These are phyloP conservation scores for Napeogenes inachia DNA, from an alignment of 2,888 invertebrate genomes.

Conservation along the genomic window DNA sequence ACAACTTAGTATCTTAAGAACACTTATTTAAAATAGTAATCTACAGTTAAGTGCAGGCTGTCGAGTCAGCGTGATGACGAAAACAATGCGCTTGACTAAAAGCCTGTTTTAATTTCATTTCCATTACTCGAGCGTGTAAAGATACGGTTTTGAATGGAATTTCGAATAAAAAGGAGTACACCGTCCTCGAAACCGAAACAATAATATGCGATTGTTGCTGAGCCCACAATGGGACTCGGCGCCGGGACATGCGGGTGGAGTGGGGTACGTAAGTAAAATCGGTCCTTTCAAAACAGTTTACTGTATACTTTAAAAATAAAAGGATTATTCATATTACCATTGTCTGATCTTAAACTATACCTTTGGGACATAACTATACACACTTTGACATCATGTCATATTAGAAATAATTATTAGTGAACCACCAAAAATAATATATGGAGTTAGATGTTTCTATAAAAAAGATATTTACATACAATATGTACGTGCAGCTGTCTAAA, in stretches of 20 bases:
- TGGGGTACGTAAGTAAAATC: conserved; percentile 68
- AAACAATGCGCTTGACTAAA: conserved; percentile 57
- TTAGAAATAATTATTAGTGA: too few species aligned
- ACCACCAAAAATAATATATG: too few species aligned
- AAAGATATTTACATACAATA: too few species aligned
- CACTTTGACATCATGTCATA: neutral
- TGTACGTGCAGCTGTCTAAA: neutral
- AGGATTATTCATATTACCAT: conserved; percentile 42
- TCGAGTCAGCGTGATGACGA: conserved; percentile 24
- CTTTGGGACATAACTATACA: conserved; percentile 30
- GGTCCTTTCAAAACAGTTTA: conserved; percentile 76
- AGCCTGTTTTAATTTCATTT: conserved; percentile 70
- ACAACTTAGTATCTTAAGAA: conserved; percentile 11
- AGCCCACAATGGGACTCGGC: conserved; percentile 61
- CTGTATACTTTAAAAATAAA: conserved; percentile 67
- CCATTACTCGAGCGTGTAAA: conserved; percentile 64
- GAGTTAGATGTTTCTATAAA: too few species aligned
- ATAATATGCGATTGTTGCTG: conserved; percentile 73
- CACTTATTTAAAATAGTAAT: conserved; percentile 23
- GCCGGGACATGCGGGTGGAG: conserved; percentile 60
- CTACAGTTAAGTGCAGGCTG: conserved; percentile 16
- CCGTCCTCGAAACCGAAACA: conserved; percentile 70
- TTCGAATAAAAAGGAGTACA: conserved; percentile 65
- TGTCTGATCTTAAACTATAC: conserved; percentile 47
- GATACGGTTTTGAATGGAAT: conserved; percentile 64